A percentile compares a stretch with the other conserved stretches of the same genome.
Conservation (phyloP, 2,113 vertebrate species). For the Myanophis thanlyinensis region DNA sequence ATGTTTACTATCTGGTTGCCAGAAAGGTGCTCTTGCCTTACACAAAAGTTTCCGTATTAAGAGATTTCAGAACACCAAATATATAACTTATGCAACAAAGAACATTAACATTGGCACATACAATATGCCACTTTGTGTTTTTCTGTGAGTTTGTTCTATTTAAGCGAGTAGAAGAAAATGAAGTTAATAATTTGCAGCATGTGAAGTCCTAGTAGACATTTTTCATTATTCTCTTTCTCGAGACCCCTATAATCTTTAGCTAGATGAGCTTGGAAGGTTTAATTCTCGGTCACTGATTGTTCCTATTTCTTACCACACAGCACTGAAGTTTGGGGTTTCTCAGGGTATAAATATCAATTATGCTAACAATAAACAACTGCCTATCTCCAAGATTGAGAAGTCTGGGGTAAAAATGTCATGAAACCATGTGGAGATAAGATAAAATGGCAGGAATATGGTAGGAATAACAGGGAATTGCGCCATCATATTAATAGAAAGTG, state of each 20-base stretch:
- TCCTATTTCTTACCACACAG: background rate
- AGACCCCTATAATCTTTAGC: background rate
- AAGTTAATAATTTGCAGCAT: background rate
- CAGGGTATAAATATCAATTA: background rate
- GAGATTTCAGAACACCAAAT: background rate
- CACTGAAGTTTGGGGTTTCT: background rate
- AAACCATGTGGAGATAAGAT: background rate
- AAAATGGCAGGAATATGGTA: background rate
- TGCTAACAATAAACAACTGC: background rate
- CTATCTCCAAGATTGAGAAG: background rate
- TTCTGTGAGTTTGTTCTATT: background rate
- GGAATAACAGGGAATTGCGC: background rate
- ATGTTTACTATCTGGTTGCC: background rate
- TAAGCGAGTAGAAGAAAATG: background rate
- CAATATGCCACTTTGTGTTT: background rate
- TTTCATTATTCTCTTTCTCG: background rate
- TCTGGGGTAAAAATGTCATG: background rate
- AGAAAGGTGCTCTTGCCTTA: background rate
- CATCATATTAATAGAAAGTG: background rate
- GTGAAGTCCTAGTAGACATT: background rate
- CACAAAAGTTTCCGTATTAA: background rate
- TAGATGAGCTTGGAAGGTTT: background rate
- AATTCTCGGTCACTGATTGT: background rate
- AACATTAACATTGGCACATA: background rate
- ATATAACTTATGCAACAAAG: background rate